Evolutionary conservation across 2,888 invertebrate species (phyloP).

Genomic region (Helicoverpa assulta): DNA sequence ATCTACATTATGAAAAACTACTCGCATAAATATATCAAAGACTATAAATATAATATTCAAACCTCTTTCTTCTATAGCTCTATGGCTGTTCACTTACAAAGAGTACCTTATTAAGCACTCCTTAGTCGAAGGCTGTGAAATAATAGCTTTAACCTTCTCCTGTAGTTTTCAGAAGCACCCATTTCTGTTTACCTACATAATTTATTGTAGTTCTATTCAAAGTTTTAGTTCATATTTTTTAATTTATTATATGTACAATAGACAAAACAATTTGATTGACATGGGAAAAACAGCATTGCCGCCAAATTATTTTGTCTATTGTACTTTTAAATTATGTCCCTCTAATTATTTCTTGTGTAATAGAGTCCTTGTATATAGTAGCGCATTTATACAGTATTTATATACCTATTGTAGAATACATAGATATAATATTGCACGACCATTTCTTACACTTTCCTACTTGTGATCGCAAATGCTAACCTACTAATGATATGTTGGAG

Average conservation of each 20-base stretch:
- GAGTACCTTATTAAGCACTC: conserved; percentile 75
- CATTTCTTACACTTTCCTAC: conserved; percentile 35
- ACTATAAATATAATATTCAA: conserved; percentile 24
- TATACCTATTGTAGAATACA: conserved; percentile 53
- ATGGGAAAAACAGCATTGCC: background rate
- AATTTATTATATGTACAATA: background rate
- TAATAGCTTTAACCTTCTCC: conserved; percentile 88
- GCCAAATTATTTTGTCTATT: background rate
- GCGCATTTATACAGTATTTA: conserved; percentile 70
- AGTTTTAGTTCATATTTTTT: background rate
- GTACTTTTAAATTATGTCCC: conserved; percentile 12
- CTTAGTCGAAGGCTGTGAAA: conserved; percentile 88
- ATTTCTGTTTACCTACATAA: conserved; percentile 24
- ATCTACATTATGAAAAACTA: background rate
- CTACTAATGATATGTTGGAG: background rate
- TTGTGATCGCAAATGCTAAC: conserved; percentile 16
- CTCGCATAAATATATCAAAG: conserved; percentile 12
- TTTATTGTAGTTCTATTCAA: background rate
- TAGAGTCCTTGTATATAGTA: conserved; percentile 70
- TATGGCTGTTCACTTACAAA: conserved; percentile 51
- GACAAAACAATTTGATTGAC: background rate
- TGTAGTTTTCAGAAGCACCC: conserved; percentile 75
- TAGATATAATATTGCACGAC: conserved; percentile 41
- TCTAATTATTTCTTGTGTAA: conserved; percentile 46
- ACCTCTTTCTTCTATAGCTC: conserved; percentile 25